Conservation (phyloP, 2,113 vertebrate genomes). For the Chlorodrepanis virens region DNA sequence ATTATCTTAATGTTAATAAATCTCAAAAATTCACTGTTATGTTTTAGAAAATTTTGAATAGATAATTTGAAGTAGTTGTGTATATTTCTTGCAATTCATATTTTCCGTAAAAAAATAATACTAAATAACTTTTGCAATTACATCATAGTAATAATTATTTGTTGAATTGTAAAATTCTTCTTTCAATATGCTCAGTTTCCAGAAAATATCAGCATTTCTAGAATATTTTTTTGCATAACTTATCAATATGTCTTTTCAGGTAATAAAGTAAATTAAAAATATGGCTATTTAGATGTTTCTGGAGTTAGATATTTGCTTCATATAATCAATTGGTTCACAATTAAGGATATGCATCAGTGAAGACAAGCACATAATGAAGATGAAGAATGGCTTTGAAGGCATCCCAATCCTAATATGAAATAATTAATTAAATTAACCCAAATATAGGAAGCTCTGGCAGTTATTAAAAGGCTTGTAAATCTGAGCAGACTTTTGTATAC, state of each 20-base stretch:
- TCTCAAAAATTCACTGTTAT: not conserved
- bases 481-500: not conserved
- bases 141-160: not conserved
- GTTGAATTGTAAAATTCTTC: not conserved
- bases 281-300: not conserved
- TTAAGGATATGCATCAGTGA: conserved; percentile 10
- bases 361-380: conserved; percentile 38
- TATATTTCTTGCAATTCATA: not conserved
- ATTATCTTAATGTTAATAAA: not conserved
- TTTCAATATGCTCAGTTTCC: not conserved
- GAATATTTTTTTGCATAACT: not conserved
- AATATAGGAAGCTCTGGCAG: conserved; percentile 31
- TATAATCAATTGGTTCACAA: not conserved
- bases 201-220: not conserved
- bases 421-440: conserved; percentile 37
- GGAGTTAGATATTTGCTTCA: not conserved
- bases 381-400: not conserved
- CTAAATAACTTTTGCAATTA: not conserved
- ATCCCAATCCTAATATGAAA: conserved; percentile 28
- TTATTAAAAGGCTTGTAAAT: conserved; percentile 18
- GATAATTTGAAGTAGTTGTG: not conserved
- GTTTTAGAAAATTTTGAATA: not conserved
- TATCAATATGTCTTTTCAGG: not conserved
- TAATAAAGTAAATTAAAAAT: not conserved
- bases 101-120: not conserved